phyloP scores from a whole-genome alignment of 2,113 vertebrate genomes.

The Archocentrus centrarchus region DNA sequence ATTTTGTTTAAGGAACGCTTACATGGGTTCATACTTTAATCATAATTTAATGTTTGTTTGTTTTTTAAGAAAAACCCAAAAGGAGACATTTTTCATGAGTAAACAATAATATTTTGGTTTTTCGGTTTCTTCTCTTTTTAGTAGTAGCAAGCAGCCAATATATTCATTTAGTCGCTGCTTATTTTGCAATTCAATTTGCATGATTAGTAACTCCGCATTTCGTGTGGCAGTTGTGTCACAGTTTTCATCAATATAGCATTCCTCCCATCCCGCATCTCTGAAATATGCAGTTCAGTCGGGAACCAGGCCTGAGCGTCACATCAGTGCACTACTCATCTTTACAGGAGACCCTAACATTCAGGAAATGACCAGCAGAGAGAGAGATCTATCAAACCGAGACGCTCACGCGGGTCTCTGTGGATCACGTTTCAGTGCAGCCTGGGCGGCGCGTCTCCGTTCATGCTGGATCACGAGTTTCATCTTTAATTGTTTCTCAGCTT shows the following conservation, averaged over 20 bases:
- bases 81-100: neutral
- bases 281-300: neutral
- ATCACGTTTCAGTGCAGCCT: conserved; percentile 24
- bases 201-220: neutral
- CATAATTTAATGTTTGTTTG: no score
- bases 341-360: neutral
- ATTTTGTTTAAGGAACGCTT: no score
- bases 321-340: neutral
- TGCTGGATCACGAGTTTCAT: conserved; percentile 34
- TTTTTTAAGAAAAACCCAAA: no score
- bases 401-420: neutral
- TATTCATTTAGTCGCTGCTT: neutral
- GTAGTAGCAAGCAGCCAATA: neutral
- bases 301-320: neutral
- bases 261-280: neutral
- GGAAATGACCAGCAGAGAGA: neutral
- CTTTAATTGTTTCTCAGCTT: conserved; percentile 24
- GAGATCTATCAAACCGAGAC: neutral
- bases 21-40: no score
- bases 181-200: neutral
- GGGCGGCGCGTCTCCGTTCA: conserved; percentile 3
- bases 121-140: neutral
- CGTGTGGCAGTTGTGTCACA: neutral
- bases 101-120: neutral
- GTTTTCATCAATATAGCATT: neutral